A percentile compares a stretch with the other conserved stretches of the same genome.
phyloP scores from a whole-genome alignment of 2,888 invertebrate species.

The Oithona nana region DNA sequence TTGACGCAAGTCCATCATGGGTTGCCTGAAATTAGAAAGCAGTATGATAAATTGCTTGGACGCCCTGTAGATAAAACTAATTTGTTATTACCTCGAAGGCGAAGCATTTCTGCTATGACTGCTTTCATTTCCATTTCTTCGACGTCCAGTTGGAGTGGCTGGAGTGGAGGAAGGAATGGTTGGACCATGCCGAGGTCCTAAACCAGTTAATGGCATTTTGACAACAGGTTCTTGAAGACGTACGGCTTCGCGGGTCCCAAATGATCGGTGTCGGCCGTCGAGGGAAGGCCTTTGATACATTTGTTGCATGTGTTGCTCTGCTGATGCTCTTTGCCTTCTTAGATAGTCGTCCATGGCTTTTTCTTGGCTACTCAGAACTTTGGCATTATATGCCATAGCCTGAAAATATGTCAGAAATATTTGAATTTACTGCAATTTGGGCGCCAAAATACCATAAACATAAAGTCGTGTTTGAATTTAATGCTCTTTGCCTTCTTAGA shows the following conservation, averaged over 20 bases:
- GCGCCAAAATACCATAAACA: no score
- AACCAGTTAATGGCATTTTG: background rate
- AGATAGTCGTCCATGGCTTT: slow-evolving; percentile 17
- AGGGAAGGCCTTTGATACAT: background rate
- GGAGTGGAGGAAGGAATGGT: background rate
- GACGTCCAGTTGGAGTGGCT: slow-evolving; percentile 5
- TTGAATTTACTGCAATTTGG: no score
- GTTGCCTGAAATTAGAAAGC: no score
- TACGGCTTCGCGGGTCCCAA: slow-evolving; percentile 8
- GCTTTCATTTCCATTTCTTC: background rate
- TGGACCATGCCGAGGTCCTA: background rate
- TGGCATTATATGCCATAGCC: slow-evolving; percentile 14
- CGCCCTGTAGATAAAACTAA: no score
- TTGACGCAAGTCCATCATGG: no score
- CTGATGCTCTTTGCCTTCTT: slow-evolving; percentile 8
- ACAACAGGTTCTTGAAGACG: background rate
- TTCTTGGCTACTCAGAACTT: slow-evolving; percentile 11
- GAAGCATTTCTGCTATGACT: no score
- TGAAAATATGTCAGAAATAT: background rate
- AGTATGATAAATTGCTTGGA: no score
- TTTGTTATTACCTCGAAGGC: no score
- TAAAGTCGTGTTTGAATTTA: no score
- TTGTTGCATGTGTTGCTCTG: slow-evolving; percentile 13
- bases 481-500: slow-evolving; percentile 10
- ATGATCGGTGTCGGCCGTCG: background rate